phyloP scores from a whole-genome alignment of 2,113 vertebrate species.

The Capreolus pygargus region DNA sequence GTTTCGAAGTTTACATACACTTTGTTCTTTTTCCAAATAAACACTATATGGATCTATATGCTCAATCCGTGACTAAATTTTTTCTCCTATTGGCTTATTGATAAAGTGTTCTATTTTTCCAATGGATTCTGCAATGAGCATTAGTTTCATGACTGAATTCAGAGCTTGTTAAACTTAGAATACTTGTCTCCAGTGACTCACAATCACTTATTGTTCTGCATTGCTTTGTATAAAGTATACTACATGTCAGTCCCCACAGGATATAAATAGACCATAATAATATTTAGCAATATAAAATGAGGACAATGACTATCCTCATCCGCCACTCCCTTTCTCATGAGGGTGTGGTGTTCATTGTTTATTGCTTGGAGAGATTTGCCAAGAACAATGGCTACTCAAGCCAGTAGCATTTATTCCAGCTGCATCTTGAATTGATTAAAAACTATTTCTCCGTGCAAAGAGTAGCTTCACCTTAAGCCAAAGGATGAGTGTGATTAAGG shows the following conservation, averaged over 20 bases:
- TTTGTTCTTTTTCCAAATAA: conserved; percentile 79
- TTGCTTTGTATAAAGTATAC: conserved; percentile 56
- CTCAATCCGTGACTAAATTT: conserved; percentile 66
- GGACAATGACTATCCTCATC: conserved; percentile 12
- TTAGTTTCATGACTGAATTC: conserved; percentile 66
- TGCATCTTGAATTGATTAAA: conserved; percentile 91
- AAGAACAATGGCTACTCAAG: conserved; percentile 88
- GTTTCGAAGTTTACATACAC: conserved; percentile 69
- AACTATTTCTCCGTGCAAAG: conserved; percentile 87
- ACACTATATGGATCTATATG: conserved; percentile 75
- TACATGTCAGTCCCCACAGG: background rate
- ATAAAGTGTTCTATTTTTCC: conserved; percentile 65
- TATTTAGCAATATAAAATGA: conserved; percentile 47
- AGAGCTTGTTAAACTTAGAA: conserved; percentile 71
- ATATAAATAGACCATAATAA: background rate
- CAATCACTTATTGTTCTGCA: conserved; percentile 65
- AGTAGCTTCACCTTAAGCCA: conserved; percentile 88
- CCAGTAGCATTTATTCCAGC: conserved; percentile 90
- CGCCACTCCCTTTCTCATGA: conserved; percentile 72
- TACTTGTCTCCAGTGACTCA: conserved; percentile 57
- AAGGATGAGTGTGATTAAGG: conserved; percentile 85
- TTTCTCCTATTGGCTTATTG: conserved; percentile 72
- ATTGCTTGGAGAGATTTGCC: conserved; percentile 87
- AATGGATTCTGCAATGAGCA: conserved; percentile 61
- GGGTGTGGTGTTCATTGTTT: conserved; percentile 88